A percentile compares a stretch with the other conserved stretches of the same genome.
phyloP scores from a whole-genome alignment of 2,113 vertebrate species.

The Epinephelus cyanopodus region DNA sequence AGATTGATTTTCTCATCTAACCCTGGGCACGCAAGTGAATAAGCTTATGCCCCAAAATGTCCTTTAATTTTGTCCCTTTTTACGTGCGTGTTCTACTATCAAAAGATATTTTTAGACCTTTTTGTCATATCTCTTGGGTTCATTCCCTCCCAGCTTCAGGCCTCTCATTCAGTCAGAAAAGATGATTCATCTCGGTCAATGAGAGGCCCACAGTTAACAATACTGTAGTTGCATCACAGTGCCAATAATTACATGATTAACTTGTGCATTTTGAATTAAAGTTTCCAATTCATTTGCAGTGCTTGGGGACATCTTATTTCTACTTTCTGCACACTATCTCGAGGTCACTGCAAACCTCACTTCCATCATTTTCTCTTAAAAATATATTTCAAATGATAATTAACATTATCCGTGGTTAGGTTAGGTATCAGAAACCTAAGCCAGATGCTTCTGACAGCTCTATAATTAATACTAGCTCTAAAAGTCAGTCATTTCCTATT shows the following conservation, averaged over 20 bases:
- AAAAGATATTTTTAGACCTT: not conserved
- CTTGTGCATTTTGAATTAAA: conserved; percentile 2
- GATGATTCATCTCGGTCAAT: conserved; percentile 25
- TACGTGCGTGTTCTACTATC: not conserved
- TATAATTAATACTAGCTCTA: conserved; percentile 13
- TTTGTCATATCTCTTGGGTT: not conserved
- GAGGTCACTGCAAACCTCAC: not conserved
- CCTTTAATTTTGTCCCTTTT: not conserved
- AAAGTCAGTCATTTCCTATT: conserved; percentile 20
- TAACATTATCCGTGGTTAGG: conserved; percentile 2
- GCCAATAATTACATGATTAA: conserved; percentile 20
- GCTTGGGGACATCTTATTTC: not conserved
- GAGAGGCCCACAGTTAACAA: not conserved
- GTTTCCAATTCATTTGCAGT: not conserved
- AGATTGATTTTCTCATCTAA: not conserved
- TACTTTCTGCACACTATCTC: not conserved
- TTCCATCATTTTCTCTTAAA: not conserved
- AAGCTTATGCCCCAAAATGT: not conserved
- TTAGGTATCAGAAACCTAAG: not conserved
- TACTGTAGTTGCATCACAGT: conserved; percentile 8
- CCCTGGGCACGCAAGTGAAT: not conserved
- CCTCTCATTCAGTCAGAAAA: conserved; percentile 14
- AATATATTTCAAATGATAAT: not conserved
- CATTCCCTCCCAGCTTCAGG: conserved; percentile 6
- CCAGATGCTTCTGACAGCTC: not conserved